phyloP scores from a whole-genome alignment of 2,888 invertebrate species.

The Quadriops clusia region DNA sequence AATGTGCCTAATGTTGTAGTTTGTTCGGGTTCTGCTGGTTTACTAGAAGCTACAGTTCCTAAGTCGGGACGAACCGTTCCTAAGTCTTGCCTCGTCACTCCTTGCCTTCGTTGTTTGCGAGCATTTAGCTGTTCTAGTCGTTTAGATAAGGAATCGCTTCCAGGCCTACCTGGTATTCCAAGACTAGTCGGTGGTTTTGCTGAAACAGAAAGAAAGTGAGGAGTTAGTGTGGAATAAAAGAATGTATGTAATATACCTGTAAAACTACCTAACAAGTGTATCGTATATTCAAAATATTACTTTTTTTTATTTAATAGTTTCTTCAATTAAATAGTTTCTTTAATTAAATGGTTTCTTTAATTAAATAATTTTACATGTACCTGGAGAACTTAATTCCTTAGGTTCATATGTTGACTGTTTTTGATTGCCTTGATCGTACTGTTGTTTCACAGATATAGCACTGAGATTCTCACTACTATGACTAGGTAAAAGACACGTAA shows the following conservation, averaged over 20 bases:
- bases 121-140: slow-evolving; percentile 37
- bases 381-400: too few species aligned
- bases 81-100: slow-evolving; percentile 40
- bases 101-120: slow-evolving; percentile 42
- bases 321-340: too few species aligned
- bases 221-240: slow-evolving; percentile 16
- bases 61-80: slow-evolving; percentile 46
- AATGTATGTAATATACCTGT: too few species aligned
- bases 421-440: slow-evolving; percentile 8
- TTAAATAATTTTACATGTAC: too few species aligned
- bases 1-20: slow-evolving; percentile 53
- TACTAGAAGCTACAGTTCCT: slow-evolving; percentile 39
- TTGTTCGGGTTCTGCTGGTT: slow-evolving; percentile 26
- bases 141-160: slow-evolving; percentile 43
- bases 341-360: too few species aligned
- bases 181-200: slow-evolving; percentile 32
- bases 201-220: slow-evolving; percentile 18
- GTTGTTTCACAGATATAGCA: too few species aligned
- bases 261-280: too few species aligned
- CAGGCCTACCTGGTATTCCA: slow-evolving; percentile 50
- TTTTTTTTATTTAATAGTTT: too few species aligned
- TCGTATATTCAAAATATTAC: too few species aligned
- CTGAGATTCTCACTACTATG: slow-evolving; percentile 20
- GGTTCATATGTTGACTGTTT: too few species aligned
- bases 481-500: slow-evolving; percentile 50